A percentile compares a stretch with the other conserved stretches of the same genome.
Evolutionary conservation across 1,140 invertebrate species (phyloP).

Genomic region (Stegodyphus dumicola): DNA sequence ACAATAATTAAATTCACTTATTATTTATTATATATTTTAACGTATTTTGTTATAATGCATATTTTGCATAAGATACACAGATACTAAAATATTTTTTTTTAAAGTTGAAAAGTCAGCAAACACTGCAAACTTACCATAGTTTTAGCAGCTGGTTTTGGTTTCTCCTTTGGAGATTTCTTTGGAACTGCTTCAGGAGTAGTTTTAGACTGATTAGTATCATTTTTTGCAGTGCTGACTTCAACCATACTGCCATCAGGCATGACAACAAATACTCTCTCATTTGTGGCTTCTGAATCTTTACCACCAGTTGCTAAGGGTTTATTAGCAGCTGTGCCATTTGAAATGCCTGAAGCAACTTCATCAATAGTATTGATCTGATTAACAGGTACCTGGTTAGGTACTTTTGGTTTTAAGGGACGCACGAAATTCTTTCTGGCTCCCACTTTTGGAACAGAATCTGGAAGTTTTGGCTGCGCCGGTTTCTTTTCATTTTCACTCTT

Average conservation of each 20-base stretch:
- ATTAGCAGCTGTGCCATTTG: neutral
- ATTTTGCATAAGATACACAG: neutral
- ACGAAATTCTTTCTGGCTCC: conserved; percentile 44
- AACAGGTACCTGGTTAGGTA: neutral
- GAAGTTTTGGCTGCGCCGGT: neutral
- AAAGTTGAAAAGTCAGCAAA: no score
- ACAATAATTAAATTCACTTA: no score
- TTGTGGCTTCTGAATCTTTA: neutral
- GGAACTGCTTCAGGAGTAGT: neutral
- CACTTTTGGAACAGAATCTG: conserved; percentile 9
- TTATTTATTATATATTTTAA: no score
- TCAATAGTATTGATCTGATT: neutral
- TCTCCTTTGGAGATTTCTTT: conserved; percentile 5
- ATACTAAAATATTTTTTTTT: no score
- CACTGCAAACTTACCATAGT: neutral
- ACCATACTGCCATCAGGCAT: conserved; percentile 62
- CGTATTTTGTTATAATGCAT: neutral
- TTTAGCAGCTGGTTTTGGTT: conserved; percentile 8
- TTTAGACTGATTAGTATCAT: conserved; percentile 9
- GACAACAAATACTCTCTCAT: conserved; percentile 60
- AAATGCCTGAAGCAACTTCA: no score
- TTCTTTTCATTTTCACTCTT: conserved; percentile 24
- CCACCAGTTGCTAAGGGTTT: neutral
- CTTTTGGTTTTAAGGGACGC: conserved; percentile 15
- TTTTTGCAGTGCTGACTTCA: conserved; percentile 50